phyloP scores from a whole-genome alignment of 2,797 vertebrate genomes.

The Tapera naevia region DNA sequence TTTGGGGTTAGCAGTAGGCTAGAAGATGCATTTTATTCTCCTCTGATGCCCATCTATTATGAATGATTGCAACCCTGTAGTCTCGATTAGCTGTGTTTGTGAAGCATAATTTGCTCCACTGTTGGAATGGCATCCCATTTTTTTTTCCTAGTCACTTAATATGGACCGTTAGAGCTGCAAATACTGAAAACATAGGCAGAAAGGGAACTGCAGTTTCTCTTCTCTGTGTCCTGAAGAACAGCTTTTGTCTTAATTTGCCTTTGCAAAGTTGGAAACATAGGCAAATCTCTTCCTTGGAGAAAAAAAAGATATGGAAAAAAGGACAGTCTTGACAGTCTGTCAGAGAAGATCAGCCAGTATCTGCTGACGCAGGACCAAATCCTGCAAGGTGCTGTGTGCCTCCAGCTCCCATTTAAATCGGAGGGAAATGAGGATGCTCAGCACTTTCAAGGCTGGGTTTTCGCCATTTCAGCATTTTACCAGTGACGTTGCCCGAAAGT shows the following conservation, averaged over 20 bases:
- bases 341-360: neutral
- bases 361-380: neutral
- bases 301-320: neutral
- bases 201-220: neutral
- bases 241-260: slow-evolving; percentile 14
- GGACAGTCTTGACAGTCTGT: neutral
- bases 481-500: accelerated
- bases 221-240: neutral
- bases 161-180: neutral
- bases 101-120: slow-evolving; percentile 41
- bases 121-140: neutral
- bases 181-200: neutral
- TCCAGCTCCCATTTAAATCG: neutral
- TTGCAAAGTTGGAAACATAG: neutral
- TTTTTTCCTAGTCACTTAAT: slow-evolving; percentile 10
- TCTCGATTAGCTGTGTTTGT: slow-evolving; percentile 28
- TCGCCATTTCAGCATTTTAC: neutral
- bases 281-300: neutral
- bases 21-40: slow-evolving; percentile 7
- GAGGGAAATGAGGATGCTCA: neutral
- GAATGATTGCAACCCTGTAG: slow-evolving; percentile 8
- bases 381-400: neutral
- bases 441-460: neutral
- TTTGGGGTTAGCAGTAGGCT: neutral
- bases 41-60: neutral